These are phyloP conservation scores for Rutpela maculata DNA, from an alignment of 2,888 invertebrate genomes.

Conservation along the genomic window DNA sequence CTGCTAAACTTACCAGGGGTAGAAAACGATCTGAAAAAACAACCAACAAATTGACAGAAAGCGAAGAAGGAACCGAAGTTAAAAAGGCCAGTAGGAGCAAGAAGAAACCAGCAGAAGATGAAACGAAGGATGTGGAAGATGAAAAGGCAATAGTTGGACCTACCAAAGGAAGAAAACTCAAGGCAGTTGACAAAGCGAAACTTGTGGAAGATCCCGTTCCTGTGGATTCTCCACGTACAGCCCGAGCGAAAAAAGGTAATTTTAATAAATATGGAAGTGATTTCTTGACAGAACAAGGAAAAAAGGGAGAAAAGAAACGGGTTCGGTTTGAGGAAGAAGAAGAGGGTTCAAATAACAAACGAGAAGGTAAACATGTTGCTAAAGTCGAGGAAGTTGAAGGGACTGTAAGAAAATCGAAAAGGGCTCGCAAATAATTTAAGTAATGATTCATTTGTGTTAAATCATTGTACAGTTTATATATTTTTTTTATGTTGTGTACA, in stretches of 20 bases:
- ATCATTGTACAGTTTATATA: conserved; percentile 34
- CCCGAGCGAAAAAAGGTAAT: conserved; percentile 31
- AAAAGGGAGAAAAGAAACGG: neutral
- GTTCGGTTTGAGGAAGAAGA: conserved; percentile 16
- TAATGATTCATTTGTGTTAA: neutral
- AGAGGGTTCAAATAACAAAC: neutral
- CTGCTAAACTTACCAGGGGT: too few relatives aligned
- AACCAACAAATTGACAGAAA: conserved; percentile 1
- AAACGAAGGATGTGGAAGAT: conserved; percentile 19
- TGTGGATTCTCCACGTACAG: conserved; percentile 31
- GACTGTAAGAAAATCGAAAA: neutral
- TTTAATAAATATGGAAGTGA: conserved; percentile 41
- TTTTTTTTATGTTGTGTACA: conserved; percentile 23
- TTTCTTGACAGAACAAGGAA: conserved; percentile 5
- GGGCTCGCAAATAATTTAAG: conserved; percentile 14
- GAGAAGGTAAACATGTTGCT: neutral
- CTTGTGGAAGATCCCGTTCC: conserved; percentile 11
- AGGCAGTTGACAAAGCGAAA: neutral
- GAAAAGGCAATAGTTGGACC: neutral
- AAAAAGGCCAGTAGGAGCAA: neutral
- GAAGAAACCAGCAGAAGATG: conserved; percentile 20
- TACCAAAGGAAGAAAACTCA: neutral
- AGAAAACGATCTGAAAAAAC: too few relatives aligned
- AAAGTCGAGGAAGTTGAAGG: conserved; percentile 9
- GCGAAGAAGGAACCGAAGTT: neutral